Conservation (phyloP, 1,140 invertebrate species). For the Trichomalopsis sarcophagae region DNA sequence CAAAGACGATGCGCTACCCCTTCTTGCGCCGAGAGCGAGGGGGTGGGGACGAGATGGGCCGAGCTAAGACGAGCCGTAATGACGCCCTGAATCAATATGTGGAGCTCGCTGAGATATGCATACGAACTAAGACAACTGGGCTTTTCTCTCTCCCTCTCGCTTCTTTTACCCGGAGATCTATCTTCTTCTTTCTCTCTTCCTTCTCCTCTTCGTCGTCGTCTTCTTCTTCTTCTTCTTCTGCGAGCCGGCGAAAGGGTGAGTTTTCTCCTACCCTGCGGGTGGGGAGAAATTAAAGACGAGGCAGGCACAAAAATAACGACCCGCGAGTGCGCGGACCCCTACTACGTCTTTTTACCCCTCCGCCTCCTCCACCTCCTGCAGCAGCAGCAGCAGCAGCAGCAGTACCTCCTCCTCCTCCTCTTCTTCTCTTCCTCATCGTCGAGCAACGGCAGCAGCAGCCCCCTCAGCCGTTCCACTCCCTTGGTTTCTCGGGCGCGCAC, state of each 20-base stretch:
- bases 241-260: conserved; percentile 28
- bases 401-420: conserved; percentile 25
- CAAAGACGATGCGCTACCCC: conserved; percentile 23
- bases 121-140: conserved; percentile 71
- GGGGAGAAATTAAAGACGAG: conserved; percentile 73
- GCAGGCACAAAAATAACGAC: conserved; percentile 75
- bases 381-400: conserved; percentile 24
- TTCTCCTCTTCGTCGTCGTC: conserved; percentile 45
- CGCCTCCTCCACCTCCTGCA: conserved; percentile 32
- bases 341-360: conserved; percentile 54
- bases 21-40: conserved; percentile 56
- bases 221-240: conserved; percentile 50
- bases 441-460: conserved; percentile 52
- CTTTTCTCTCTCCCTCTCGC: conserved; percentile 58
- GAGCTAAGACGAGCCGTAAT: conserved; percentile 72
- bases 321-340: conserved; percentile 63
- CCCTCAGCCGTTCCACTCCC: conserved; percentile 58
- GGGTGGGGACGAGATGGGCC: conserved; percentile 64
- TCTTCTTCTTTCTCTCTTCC: conserved; percentile 54
- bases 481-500: conserved; percentile 52
- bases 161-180: neutral
- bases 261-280: conserved; percentile 44
- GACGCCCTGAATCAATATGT: conserved; percentile 73
- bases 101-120: conserved; percentile 71
- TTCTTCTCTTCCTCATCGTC: conserved; percentile 35